Base-by-base conservation (phyloP, 2,113 vertebrate genomes). In the Nothocercus nigrocapillus region DNA sequence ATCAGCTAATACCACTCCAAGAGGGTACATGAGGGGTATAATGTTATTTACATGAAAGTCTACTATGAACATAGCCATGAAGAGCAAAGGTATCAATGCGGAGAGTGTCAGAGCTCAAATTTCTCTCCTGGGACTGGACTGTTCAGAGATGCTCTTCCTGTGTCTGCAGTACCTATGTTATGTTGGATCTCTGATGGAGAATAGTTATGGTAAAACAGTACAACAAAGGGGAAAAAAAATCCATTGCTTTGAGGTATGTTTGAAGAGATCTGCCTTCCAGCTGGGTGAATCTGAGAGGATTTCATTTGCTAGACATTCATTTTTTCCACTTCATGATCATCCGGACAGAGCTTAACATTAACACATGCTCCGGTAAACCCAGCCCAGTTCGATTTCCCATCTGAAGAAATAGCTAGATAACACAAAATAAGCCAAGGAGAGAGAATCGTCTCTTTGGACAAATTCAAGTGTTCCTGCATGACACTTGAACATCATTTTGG, bases 371-470 rank as follows among this genome's bases (percentile, higher is more conserved):
- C 68, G 74, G 78, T 91, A 94, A 90, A 86, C 42, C 70, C 27
- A 92, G 12, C n/a, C 30, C 17, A 42, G 51, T 28, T 78, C 4
- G 1, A 87, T 89, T 78, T 94, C 25, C 42, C 56, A 20, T 78
- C 53, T 56, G 61, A 92, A 94, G 61, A 88, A 93, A 78, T 8
- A 81, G 21, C 36, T 81, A 86, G 64, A 42, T 63, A 92, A 78
- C 13, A 63, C 15, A 51, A 93, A 93, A 93, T 42, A 79, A 90
- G 44, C 28, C 66, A 95, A 64, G 20, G 42, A 61, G 28, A 15
- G 44, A 81, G 76, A 88, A 95, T 54, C 36, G 30, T 59, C 44
- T 96, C 44, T 66, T 81, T 44, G 61, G 38, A 75, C 28, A 75
- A 80, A 81, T 81, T 86, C 54, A 78, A 88, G 64, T 13, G 47